These are phyloP conservation scores for Cotesia vestalis DNA, from an alignment of 1,140 invertebrate species.

Conservation along the genomic window DNA sequence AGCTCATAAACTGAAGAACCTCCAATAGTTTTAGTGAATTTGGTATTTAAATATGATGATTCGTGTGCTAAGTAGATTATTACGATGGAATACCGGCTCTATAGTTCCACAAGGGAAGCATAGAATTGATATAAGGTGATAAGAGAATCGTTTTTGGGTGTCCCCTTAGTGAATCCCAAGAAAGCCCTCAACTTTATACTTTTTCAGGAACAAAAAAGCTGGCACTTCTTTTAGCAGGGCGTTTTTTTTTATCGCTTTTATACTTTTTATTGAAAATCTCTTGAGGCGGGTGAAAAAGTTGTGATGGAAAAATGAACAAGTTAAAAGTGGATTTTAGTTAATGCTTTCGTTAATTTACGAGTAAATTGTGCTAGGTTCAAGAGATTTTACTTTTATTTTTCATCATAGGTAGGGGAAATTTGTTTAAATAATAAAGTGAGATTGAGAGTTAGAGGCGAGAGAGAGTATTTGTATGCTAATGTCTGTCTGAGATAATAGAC, in stretches of 20 bases:
- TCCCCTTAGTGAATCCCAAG: constrained; percentile 16
- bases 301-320: too few species aligned
- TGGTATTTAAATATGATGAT: not conserved
- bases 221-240: constrained; percentile 2
- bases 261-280: constrained; percentile 8
- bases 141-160: constrained; percentile 27
- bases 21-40: too few species aligned
- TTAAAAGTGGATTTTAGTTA: too few species aligned
- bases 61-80: not conserved
- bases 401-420: not conserved
- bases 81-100: not conserved
- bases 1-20: too few species aligned
- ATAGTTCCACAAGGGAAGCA: not conserved
- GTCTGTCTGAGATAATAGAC: not conserved
- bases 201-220: not conserved
- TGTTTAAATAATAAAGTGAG: not conserved
- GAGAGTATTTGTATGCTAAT: not conserved
- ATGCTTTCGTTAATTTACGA: constrained; percentile 5
- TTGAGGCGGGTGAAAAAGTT: too few species aligned
- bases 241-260: constrained; percentile 6
- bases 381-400: too few species aligned
- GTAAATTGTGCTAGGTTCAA: not conserved
- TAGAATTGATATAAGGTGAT: constrained; percentile 19
- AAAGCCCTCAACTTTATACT: constrained; percentile 19
- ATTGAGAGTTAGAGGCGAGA: too few species aligned